Evolutionary conservation across 2,113 vertebrate species (phyloP), one percentile per base, ranked within the genome.

Genomic region (Nycticebus coucang): DNA sequence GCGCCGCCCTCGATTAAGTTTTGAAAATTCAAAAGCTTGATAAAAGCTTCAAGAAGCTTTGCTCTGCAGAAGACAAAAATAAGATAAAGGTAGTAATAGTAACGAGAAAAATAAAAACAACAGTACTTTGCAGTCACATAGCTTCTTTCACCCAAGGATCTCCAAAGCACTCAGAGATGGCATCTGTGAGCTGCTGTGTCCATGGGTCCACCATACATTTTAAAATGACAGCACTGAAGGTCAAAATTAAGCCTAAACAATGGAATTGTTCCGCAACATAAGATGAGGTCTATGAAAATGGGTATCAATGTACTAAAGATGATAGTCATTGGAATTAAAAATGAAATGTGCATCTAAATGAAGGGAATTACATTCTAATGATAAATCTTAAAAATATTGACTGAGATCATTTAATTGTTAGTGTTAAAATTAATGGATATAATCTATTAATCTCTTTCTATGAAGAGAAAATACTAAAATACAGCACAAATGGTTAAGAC

Each of bases 381-480:
- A 15, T 17, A 88, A 77, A 80, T 62, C 37, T 33, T 80, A 55
- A 62, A 88, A 93, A 62, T 59, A 37, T 14, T 75, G 41, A 50
- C 14, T 77, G 41, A 50, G 66, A 91, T 59, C 24, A 45, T 28
- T 68, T 86, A 85, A 89, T 68, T 64, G 37, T 84, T 59, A 80
- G 5, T 55, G 22, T 72, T 59, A 83, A 68, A 26, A 57, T n/a
- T 71, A 94, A 81, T 12, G 68, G 41, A 71, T 92, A 89, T 41
- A 19, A 79, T n/a, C 41, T 41, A 41, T 41, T 41, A 41, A 41
- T 41, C 41, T 41, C 41, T 41, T 69, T 59, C 14, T 72, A 84
- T 53, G 33, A 35, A 45, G 35, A 95, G 78, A 85, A 96, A 97
- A 75, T n/a, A 87, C 24, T 86, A 45, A 86, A 94, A 92, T 71